Percentiles rank a stretch among this genome's conserved stretches.
Evolutionary conservation across 2,888 invertebrate genomes (phyloP).

Genomic region (Hipparchia semele): DNA sequence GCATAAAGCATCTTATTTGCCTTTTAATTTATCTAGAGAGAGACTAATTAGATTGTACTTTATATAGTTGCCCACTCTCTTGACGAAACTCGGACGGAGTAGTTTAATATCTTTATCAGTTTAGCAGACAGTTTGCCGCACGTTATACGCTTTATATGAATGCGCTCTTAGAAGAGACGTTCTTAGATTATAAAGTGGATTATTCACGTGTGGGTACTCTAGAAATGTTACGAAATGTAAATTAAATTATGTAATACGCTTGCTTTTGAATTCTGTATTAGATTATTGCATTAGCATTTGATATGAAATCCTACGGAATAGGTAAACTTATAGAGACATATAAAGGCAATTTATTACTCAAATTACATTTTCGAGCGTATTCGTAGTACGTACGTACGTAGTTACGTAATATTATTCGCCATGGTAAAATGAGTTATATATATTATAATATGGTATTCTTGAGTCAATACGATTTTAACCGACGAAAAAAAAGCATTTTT

Average conservation of each 20-base stretch:
- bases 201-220: background rate
- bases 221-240: slow-evolving; percentile 7
- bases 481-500: too few relatives aligned
- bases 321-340: background rate
- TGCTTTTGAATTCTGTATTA: background rate
- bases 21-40: too few relatives aligned
- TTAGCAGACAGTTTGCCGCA: background rate
- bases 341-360: background rate
- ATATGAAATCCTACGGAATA: background rate
- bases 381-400: background rate
- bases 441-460: too few relatives aligned
- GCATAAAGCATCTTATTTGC: too few relatives aligned
- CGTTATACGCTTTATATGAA: background rate
- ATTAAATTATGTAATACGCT: slow-evolving; percentile 3
- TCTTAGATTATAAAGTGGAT: slow-evolving; percentile 13
- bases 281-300: background rate
- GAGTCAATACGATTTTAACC: too few relatives aligned
- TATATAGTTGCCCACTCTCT: too few relatives aligned
- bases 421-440: background rate
- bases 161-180: background rate
- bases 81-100: background rate
- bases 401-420: background rate
- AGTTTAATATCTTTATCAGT: background rate
- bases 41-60: too few relatives aligned
- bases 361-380: background rate